phyloP scores from a whole-genome alignment of 2,113 vertebrate species.

The Oreochromis spilurus region DNA sequence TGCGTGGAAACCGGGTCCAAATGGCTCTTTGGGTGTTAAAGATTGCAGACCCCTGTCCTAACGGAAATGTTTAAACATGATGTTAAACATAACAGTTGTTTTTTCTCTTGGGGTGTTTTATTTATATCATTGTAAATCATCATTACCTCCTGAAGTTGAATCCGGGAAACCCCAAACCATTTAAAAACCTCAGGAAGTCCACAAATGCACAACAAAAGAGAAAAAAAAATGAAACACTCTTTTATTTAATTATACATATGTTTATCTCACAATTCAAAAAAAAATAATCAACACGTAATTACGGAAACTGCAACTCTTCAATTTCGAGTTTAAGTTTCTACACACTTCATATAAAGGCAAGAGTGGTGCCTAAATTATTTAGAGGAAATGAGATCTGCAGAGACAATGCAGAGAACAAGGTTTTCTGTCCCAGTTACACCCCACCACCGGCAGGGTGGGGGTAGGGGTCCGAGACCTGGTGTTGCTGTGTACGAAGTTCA shows the following conservation, averaged over 20 bases:
- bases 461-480: background rate
- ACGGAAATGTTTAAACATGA: background rate
- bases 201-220: background rate
- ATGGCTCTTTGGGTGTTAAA: too few relatives aligned
- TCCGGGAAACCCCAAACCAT: background rate
- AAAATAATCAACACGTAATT: background rate
- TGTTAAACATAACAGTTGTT: background rate
- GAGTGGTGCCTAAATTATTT: background rate
- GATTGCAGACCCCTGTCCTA: background rate
- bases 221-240: background rate
- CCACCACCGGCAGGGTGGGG: background rate
- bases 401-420: background rate
- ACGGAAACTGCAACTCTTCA: background rate
- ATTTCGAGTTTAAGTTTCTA: background rate
- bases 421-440: background rate
- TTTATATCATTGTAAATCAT: background rate
- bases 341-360: background rate
- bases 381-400: background rate
- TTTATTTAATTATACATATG: background rate
- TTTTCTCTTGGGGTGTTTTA: background rate
- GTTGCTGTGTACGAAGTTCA: background rate
- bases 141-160: background rate
- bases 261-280: background rate
- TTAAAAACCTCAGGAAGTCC: background rate
- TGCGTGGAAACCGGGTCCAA: too few relatives aligned